phyloP scores from a whole-genome alignment of 2,888 invertebrate species.

The Hirtodrosophila confusa region DNA sequence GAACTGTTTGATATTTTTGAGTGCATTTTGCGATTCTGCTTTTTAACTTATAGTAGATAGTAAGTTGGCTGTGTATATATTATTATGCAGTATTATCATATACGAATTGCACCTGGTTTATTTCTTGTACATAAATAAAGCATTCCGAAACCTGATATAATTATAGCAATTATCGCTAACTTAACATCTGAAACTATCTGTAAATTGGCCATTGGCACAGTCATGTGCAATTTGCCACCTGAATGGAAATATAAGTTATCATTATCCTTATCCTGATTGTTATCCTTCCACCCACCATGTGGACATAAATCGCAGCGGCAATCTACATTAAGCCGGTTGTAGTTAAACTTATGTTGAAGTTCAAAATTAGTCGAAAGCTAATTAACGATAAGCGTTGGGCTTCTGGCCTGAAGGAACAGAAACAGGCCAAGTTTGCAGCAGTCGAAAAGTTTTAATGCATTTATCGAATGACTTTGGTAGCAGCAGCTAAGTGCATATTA shows the following conservation, averaged over 20 bases:
- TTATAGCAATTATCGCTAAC: too few species aligned
- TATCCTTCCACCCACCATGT: slow-evolving; percentile 6
- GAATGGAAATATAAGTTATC: not conserved
- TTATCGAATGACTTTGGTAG: slow-evolving; percentile 69
- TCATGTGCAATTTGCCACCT: slow-evolving; percentile 2
- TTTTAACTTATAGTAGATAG: too few species aligned
- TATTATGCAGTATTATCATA: too few species aligned
- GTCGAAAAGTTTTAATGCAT: slow-evolving; percentile 74
- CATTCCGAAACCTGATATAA: too few species aligned
- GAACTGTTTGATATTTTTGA: too few species aligned
- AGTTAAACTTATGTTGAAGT: slow-evolving; percentile 69
- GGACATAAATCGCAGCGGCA: slow-evolving; percentile 47
- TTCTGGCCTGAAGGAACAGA: slow-evolving; percentile 33
- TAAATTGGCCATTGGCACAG: too few species aligned
- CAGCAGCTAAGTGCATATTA: slow-evolving; percentile 72
- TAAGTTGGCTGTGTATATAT: too few species aligned
- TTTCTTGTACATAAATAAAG: too few species aligned
- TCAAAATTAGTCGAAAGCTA: slow-evolving; percentile 75
- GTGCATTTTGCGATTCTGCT: too few species aligned
- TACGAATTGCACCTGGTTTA: too few species aligned
- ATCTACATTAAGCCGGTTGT: slow-evolving; percentile 44
- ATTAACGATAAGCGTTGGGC: slow-evolving; percentile 71
- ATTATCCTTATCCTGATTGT: too few species aligned
- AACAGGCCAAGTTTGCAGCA: slow-evolving; percentile 36
- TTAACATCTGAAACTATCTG: too few species aligned